Base-by-base conservation (phyloP, 2,113 vertebrate species). In the Gadus macrocephalus region DNA sequence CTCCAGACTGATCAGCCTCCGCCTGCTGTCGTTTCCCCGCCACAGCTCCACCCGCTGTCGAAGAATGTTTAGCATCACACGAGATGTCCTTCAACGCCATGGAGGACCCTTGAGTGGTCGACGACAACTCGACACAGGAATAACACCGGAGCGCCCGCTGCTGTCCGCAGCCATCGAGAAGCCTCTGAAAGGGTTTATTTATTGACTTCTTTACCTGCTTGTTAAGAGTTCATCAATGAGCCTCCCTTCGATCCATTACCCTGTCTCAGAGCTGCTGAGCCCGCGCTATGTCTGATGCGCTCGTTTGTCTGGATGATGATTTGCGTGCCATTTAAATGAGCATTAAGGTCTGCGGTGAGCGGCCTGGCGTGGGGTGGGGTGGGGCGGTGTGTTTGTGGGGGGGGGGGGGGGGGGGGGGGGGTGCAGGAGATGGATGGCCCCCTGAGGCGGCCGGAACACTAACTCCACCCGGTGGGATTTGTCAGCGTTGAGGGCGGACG, bases 271-370 rank as follows among this genome's bases (percentile, higher is more conserved):
- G 74, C 56, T 49, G 75, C 68, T 69, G 73, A 77, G 68, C 75
- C 61, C 66, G 65, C 42, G 27, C 66, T 63, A 20, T 6, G n/a
- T 76, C 68, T 74, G 67, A 72, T 67, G 56, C 56, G 64, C 35
- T 71, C 70, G 65, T 84, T 75, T 74, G 70, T 85, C 76, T 70
- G 5, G 22, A 55, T 74, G 78, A 82, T 81, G 85, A 86, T 87
- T 78, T 79, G 77, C 86, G 76, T 81, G 60, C 78, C 70, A 83
- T 86, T 88, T 85, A 87, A 88, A 89, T 81, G 70, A 80, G 81
- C 79, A 80, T 87, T 83, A 80, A 60, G 74, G n/a, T 56, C n/a
- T 70, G 61, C 66, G 76, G 73, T 85, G 84, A 80, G 76, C 84
- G 73, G 22, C 22, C 22, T 25, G 22, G 22, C 2, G 22, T 25